Conservation (phyloP, 2,888 invertebrate genomes). For the Pristionchus entomophagus region DNA sequence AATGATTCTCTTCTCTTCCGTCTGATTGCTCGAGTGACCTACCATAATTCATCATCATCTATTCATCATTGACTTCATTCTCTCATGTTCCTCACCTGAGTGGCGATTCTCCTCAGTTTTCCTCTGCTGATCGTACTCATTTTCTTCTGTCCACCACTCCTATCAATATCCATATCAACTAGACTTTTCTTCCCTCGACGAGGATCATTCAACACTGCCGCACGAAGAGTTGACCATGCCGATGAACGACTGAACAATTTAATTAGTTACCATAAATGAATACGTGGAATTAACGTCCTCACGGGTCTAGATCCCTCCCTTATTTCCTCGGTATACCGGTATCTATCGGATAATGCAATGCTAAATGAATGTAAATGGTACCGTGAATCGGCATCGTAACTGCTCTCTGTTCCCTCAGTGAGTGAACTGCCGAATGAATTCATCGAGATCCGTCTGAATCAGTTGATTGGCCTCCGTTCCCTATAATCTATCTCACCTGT, state of each 20-base stretch:
- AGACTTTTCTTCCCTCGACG: slow-evolving; percentile 44
- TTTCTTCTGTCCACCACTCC: slow-evolving; percentile 54
- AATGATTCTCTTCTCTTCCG: slow-evolving; percentile 65
- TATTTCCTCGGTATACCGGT: no score
- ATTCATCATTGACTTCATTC: no score
- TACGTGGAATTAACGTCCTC: no score
- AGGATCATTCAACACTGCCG: slow-evolving; percentile 60
- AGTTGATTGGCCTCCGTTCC: not conserved
- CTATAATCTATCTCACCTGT: slow-evolving; percentile 9
- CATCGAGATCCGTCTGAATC: slow-evolving; percentile 60
- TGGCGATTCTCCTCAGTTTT: slow-evolving; percentile 64
- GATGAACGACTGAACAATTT: slow-evolving; percentile 60
- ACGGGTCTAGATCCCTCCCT: no score
- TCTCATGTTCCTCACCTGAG: slow-evolving; percentile 51
- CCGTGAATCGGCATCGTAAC: slow-evolving; percentile 65
- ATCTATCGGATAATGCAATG: not conserved
- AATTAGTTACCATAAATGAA: no score
- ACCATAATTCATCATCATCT: not conserved
- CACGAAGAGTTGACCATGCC: slow-evolving; percentile 66
- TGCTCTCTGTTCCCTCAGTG: slow-evolving; percentile 65
- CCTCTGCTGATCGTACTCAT: slow-evolving; percentile 64
- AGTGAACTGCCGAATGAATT: slow-evolving; percentile 66
- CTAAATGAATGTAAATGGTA: not conserved
- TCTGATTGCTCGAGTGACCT: slow-evolving; percentile 68
- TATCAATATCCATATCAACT: slow-evolving; percentile 44